Evolutionary conservation across 2,888 invertebrate species (phyloP), one percentile per base, ranked within the genome.

Genomic region (Frankliniella intonsa): DNA sequence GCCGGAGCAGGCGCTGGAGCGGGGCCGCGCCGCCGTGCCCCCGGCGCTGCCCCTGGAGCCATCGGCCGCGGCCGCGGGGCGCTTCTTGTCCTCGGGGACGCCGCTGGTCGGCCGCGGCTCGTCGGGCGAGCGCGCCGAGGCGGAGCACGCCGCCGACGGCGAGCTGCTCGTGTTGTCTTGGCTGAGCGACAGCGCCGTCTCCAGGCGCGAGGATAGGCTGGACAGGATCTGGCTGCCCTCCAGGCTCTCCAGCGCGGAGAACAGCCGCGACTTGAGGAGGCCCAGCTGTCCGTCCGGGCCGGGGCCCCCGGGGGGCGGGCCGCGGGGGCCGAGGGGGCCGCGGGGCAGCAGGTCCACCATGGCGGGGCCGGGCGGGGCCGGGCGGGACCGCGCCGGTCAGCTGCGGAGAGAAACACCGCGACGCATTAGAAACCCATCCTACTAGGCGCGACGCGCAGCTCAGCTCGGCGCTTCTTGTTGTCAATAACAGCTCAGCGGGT

Each of bases 131-230:
- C 25, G 69, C 69, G 10, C 11, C 25, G 69, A 76, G 55, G 55
- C 55, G 55, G 55, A 55, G 14, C 55, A 12, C 17, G 11, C 84
- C 86, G 12, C 86, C 86, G 12, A 84, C 86, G 84, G 38, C 38
- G 38, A 38, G 38, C 38, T 38, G 38, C 38, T 38, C 3, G 3
- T 88, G 88, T 88, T 86, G 86, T 83, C 84, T 86, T 2, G 86
- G 86, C 82, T 76, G 69, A 25, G 69, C 22, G 69, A 76, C 69
- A 76, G 88, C 88, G 82, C 88, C 88, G 51, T 88, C 88, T 82
- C 88, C 88, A 81, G 88, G 88, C 84, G 88, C 90, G 82, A 90
- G 90, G 69, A 76, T 22, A 76, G 69, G 69, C 9, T 22, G 69
- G 69, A 76, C 69, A 76, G 69, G 22, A 76, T n/a, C 69, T 76